Evolutionary conservation across 1,140 invertebrate genomes (phyloP).

Genomic region (Micrasema minimum): DNA sequence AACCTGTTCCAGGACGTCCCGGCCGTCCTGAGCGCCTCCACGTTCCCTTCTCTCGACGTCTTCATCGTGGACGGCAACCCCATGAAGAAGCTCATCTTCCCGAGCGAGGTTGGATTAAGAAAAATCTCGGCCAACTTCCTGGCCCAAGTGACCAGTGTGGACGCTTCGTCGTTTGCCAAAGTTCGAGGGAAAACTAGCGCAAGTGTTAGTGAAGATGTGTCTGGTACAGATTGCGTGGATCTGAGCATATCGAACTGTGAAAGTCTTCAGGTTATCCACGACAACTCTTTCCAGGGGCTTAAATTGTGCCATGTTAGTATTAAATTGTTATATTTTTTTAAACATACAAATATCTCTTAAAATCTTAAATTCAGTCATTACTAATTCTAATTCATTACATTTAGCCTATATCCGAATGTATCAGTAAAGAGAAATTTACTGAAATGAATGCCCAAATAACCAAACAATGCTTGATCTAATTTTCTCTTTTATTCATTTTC

Average conservation of each 20-base stretch:
- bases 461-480: background rate
- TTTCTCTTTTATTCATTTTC: background rate
- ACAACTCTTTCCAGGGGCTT: constrained; percentile 61
- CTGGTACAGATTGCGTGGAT: constrained; percentile 56
- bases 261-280: constrained; percentile 57
- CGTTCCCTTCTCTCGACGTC: constrained; percentile 60
- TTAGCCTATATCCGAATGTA: background rate
- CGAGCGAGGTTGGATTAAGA: constrained; percentile 61
- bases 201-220: constrained; percentile 27
- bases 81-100: constrained; percentile 61
- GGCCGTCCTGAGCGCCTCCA: constrained; percentile 57
- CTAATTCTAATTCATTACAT: background rate
- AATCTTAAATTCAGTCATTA: background rate
- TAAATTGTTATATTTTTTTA: background rate
- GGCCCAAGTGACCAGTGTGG: constrained; percentile 56
- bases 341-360: background rate
- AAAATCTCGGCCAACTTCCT: constrained; percentile 62
- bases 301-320: constrained; percentile 61
- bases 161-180: constrained; percentile 61
- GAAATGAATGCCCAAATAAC: background rate
- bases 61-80: constrained; percentile 63
- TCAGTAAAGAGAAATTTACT: background rate
- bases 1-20: constrained; percentile 61
- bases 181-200: constrained; percentile 56
- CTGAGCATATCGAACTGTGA: constrained; percentile 60